Conservation (phyloP, 2,113 vertebrate species). For the Eubucco bourcierii region DNA sequence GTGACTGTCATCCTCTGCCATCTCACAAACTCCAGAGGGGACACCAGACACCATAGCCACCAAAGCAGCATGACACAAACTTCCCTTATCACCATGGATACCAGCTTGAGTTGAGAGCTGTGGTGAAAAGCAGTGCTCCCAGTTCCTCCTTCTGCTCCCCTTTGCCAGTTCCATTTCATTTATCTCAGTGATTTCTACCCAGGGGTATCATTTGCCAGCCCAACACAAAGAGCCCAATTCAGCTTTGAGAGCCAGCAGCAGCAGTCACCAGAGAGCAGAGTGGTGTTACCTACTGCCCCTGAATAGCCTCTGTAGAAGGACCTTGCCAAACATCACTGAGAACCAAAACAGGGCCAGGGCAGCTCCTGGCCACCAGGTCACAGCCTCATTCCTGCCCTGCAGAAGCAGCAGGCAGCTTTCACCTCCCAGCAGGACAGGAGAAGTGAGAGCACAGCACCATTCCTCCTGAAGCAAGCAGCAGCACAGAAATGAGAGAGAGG, state of each 20-base stretch:
- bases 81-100: constrained; percentile 22
- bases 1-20: not conserved
- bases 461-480: not conserved
- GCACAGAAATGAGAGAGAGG: not conserved
- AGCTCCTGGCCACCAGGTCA: not conserved
- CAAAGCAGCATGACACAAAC: not conserved
- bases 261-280: not conserved
- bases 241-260: not conserved
- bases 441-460: not conserved
- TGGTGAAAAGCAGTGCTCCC: not conserved
- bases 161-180: not conserved
- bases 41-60: not conserved
- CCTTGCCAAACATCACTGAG: not conserved
- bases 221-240: constrained; percentile 28
- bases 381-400: not conserved
- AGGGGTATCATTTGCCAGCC: constrained; percentile 40
- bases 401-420: not conserved
- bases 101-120: not conserved
- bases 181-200: constrained; percentile 38
- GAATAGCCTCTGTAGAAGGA: not conserved
- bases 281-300: not conserved
- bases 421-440: not conserved
- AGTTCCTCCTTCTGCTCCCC: constrained; percentile 9
- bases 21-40: not conserved
- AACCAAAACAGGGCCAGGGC: not conserved